These are phyloP conservation scores for Tigriopus californicus DNA, from an alignment of 2,888 invertebrate genomes.

Conservation along the genomic window DNA sequence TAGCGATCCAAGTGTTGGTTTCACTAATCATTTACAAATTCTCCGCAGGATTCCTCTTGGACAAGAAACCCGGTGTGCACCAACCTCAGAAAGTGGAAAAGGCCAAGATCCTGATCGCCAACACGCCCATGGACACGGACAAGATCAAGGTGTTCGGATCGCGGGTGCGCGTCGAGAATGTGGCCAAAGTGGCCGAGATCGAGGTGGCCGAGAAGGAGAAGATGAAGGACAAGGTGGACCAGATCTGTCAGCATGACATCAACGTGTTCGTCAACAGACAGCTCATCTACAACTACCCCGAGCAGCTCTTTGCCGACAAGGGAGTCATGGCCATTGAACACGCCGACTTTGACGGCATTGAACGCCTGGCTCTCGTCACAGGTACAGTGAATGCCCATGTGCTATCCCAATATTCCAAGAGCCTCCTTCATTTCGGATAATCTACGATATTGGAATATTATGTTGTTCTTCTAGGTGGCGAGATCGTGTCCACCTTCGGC, in stretches of 20 bases:
- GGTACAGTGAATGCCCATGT: too few species aligned
- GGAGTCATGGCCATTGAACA: conserved; percentile 99
- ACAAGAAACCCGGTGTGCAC: conserved; percentile 91
- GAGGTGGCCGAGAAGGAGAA: conserved; percentile 97
- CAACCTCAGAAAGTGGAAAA: conserved; percentile 91
- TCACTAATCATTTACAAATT: too few species aligned
- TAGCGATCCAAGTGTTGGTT: too few species aligned
- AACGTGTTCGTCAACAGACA: conserved; percentile 98
- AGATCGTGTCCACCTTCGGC: conserved; percentile 96
- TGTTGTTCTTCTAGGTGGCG: conserved; percentile 47
- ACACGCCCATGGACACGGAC: conserved; percentile 99
- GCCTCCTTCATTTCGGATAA: too few species aligned
- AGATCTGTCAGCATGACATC: conserved; percentile 79
- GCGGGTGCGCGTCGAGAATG: conserved; percentile 24
- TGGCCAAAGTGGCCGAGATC: conserved; percentile 67
- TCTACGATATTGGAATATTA: too few species aligned
- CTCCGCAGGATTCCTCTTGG: conserved; percentile 55
- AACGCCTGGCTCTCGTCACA: conserved; percentile 85
- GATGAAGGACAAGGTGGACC: conserved; percentile 96
- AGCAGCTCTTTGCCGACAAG: conserved; percentile 95
- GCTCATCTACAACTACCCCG: conserved; percentile 98
- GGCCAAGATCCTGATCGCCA: conserved; percentile 89
- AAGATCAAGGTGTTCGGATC: conserved; percentile 98
- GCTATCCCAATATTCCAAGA: too few species aligned
- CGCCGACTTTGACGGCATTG: conserved; percentile 98